phyloP scores from a whole-genome alignment of 92 coral and sea anemone species.

The Isaurus tuberculatus region DNA sequence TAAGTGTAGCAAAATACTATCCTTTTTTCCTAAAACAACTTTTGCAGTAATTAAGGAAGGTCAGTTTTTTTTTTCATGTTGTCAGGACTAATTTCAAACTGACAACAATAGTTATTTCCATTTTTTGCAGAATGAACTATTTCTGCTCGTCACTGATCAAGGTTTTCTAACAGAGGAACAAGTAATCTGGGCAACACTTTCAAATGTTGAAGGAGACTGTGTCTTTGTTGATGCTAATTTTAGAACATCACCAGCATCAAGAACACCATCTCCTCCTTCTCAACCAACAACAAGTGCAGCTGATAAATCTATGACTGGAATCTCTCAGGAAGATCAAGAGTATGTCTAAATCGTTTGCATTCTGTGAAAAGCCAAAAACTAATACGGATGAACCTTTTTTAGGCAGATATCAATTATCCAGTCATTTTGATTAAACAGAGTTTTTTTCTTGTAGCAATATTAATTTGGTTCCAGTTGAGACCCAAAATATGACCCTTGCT shows the following conservation, averaged over 20 bases:
- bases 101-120: neutral
- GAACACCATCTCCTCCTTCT: conserved; percentile 49
- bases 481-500: no score
- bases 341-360: conserved; percentile 49
- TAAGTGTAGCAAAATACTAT: no score
- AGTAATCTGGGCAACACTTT: conserved; percentile 93
- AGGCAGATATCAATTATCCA: no score
- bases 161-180: conserved; percentile 97
- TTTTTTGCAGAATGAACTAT: conserved; percentile 80
- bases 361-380: neutral
- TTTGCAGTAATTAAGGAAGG: no score
- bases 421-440: no score
- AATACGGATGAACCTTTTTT: no score
- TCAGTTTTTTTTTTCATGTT: neutral
- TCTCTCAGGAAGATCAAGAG: conserved; percentile 98
- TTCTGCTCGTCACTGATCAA: conserved; percentile 95
- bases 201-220: conserved; percentile 95
- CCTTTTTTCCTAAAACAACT: no score
- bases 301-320: conserved; percentile 43
- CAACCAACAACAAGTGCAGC: conserved; percentile 34
- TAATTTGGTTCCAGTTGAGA: no score
- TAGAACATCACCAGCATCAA: conserved; percentile 65
- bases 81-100: no score
- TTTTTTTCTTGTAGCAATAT: no score
- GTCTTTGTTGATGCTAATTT: conserved; percentile 88